These are phyloP conservation scores for Alviniconcha marisindica DNA, from an alignment of 1,140 invertebrate genomes.

Conservation along the genomic window DNA sequence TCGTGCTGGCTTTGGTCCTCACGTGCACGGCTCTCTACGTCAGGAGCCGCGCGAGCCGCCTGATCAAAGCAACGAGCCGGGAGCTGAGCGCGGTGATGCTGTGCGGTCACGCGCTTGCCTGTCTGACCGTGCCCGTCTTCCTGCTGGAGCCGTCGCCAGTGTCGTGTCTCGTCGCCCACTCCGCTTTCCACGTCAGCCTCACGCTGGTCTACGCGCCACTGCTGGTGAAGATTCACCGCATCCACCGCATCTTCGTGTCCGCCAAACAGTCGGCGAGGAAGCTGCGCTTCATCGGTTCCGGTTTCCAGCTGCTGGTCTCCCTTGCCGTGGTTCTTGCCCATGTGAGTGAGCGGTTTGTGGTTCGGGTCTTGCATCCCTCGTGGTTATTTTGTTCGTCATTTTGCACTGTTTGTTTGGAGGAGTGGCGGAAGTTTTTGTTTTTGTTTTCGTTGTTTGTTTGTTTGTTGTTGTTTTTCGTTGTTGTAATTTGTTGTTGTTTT, in stretches of 20 bases:
- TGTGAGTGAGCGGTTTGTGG: too few species aligned
- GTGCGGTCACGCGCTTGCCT: slow-evolving; percentile 56
- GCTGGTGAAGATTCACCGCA: slow-evolving; percentile 90
- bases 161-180: slow-evolving; percentile 84
- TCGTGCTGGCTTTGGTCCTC: slow-evolving; percentile 53
- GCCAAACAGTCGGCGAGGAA: slow-evolving; percentile 75
- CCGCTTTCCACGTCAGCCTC: slow-evolving; percentile 84
- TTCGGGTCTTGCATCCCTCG: too few species aligned
- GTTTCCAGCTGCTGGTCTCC: slow-evolving; percentile 11
- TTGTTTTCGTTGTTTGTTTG: too few species aligned
- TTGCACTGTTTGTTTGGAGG: too few species aligned
- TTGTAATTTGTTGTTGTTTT: too few species aligned
- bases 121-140: slow-evolving; percentile 56
- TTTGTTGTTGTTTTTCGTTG: too few species aligned
- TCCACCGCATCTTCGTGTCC: slow-evolving; percentile 94
- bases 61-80: slow-evolving; percentile 64
- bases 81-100: slow-evolving; percentile 66
- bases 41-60: slow-evolving; percentile 50
- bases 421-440: too few species aligned
- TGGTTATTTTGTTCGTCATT: too few species aligned
- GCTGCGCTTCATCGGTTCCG: slow-evolving; percentile 14
- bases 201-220: slow-evolving; percentile 87
- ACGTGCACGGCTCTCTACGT: slow-evolving; percentile 17
- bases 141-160: slow-evolving; percentile 81
- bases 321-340: slow-evolving; percentile 1